Evolutionary conservation across 2,797 vertebrate species (phyloP).

Genomic region (Synanceia verrucosa): DNA sequence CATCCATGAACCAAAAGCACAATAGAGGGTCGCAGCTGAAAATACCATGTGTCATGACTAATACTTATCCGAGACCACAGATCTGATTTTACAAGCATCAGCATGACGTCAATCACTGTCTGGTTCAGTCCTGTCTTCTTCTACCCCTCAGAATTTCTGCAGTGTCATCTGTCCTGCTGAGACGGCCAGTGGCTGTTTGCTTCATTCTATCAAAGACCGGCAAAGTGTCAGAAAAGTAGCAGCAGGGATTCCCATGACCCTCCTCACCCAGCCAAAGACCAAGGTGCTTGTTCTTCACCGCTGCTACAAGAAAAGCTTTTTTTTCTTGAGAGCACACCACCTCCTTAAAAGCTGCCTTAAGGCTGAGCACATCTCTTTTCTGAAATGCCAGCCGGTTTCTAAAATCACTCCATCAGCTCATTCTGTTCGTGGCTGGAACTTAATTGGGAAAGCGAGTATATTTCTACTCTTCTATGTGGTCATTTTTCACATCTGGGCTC

Average conservation of each 20-base stretch:
- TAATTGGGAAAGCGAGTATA: not conserved
- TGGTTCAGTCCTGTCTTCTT: slow-evolving; percentile 1
- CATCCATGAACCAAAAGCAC: not conserved
- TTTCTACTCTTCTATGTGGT: not conserved
- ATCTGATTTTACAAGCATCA: slow-evolving; percentile 28
- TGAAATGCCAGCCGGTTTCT: not conserved
- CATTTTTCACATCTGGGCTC: slow-evolving; percentile 13
- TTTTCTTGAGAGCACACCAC: not conserved
- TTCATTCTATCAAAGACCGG: slow-evolving; percentile 24
- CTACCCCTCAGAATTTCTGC: slow-evolving; percentile 26
- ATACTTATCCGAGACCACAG: not conserved
- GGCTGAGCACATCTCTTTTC: slow-evolving; percentile 2
- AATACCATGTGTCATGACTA: slow-evolving; percentile 7
- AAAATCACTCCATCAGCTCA: not conserved
- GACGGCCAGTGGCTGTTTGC: slow-evolving; percentile 16
- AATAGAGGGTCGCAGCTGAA: not conserved
- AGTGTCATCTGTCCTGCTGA: slow-evolving; percentile 20
- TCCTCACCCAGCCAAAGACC: slow-evolving; percentile 18
- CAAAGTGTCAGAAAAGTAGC: slow-evolving; percentile 33
- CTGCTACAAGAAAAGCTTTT: not conserved
- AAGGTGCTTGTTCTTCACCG: slow-evolving; percentile 2
- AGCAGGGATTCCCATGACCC: slow-evolving; percentile 36
- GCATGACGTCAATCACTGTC: slow-evolving; percentile 14
- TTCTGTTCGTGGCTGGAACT: not conserved
- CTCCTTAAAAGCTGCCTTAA: slow-evolving; percentile 20